Evolutionary conservation across 1,140 invertebrate genomes (phyloP), one percentile per base, ranked within the genome.

Genomic region (Parapsyche elsis): DNA sequence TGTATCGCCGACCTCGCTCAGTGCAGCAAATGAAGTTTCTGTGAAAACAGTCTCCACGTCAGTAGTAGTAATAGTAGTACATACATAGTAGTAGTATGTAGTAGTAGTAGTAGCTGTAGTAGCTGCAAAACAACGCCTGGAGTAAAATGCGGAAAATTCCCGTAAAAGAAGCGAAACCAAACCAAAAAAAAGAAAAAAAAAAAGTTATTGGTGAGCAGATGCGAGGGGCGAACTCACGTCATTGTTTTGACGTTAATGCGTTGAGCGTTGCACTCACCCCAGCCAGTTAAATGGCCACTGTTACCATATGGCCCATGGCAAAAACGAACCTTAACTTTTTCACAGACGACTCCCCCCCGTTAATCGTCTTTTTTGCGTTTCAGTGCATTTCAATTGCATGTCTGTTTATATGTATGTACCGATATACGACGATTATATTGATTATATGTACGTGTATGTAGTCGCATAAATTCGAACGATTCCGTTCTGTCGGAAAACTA

Each of bases 201-300:
- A 67, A 67, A 9, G 76, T 14, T 46, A 57, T 24, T 76, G 30
- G 30, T 7, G 30, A 38, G 7, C 30, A 38, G 30, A 30, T 67
- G 24, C 21, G 9, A 61, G 45, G 61, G 61, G 38, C 24, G 73
- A 16, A n/a, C n/a, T 78, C 76, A 44, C 57, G 76, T 78, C 76
- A 78, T 78, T 46, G 61, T 78, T 78, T 78, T 71, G 76, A 78
- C 38, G 67, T 78, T 78, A 78, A 70, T 78, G 76, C 64, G 76
- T 77, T 26, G 53, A 77, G 53, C 44, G 21, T n/a, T 73, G 45
- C 71, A 49, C 46, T 46, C 71, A 49, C 46, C 73, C 73, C 49
- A 73, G 21, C 71, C 19, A 73, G 71, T 75, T 75, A 75, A 75
- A 75, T 75, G 73, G n/a, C 49, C 38, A 49, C 23, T 57, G 45